Conservation (phyloP, 2,113 vertebrate genomes). For the Aphelocoma coerulescens region DNA sequence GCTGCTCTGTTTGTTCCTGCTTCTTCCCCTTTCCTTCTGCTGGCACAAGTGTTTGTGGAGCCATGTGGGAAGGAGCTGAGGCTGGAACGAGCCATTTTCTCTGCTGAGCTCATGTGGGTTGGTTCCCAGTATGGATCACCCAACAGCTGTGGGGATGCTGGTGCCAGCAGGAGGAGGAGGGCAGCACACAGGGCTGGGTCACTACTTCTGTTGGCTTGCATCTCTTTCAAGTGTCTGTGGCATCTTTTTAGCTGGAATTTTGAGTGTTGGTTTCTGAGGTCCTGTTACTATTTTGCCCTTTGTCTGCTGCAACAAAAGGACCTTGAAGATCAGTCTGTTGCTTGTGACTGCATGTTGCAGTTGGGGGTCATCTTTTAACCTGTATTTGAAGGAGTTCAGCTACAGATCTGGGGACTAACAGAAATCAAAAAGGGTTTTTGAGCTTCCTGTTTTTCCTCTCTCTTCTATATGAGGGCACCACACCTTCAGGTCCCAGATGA, state of each 20-base stretch:
- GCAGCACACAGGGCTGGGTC: neutral
- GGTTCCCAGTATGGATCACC: neutral
- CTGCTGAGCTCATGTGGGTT: neutral
- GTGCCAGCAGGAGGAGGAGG: neutral
- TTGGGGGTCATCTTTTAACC: neutral
- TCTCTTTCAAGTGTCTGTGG: neutral
- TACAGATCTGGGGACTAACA: neutral
- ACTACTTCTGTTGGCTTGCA: neutral
- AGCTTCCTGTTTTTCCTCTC: neutral
- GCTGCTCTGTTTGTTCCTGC: conserved; percentile 14
- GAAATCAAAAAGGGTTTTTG: neutral
- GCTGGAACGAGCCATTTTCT: neutral
- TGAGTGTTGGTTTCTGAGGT: neutral
- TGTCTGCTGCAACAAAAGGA: neutral
- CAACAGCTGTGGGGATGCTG: neutral
- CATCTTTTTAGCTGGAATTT: neutral
- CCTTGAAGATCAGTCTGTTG: neutral
- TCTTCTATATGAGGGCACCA: neutral
- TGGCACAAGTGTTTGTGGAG: neutral
- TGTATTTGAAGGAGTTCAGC: neutral
- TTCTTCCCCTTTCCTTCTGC: neutral
- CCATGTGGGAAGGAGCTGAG: neutral
- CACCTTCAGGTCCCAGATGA: neutral
- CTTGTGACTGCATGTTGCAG: neutral
- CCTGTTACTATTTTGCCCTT: neutral